Conservation (phyloP, 2,888 invertebrate species). For the Caradrina kadenii region DNA sequence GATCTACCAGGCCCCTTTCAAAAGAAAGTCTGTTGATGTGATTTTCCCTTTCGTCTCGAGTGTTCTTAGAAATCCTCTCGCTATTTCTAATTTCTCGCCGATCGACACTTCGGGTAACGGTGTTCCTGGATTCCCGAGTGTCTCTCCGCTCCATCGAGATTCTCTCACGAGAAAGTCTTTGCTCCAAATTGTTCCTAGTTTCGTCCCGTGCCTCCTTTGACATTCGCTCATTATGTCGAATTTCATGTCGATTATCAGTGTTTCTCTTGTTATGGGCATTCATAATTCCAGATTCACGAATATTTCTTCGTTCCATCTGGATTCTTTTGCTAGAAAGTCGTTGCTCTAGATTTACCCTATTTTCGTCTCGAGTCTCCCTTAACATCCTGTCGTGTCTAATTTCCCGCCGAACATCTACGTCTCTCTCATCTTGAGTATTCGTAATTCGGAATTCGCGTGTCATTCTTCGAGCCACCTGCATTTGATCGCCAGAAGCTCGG, state of each 20-base stretch:
- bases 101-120: not conserved
- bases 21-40: constrained; percentile 3
- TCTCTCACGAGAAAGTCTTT: constrained; percentile 18
- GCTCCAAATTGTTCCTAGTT: constrained; percentile 21
- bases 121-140: constrained; percentile 27
- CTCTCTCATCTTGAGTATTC: constrained; percentile 10
- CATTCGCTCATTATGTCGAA: not conserved
- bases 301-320: constrained; percentile 18
- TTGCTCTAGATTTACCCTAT: constrained; percentile 15
- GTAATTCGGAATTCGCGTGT: constrained; percentile 30
- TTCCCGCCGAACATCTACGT: constrained; percentile 14
- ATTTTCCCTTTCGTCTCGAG: constrained; percentile 20
- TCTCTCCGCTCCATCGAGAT: constrained; percentile 13
- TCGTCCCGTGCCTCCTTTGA: constrained; percentile 1
- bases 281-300: constrained; percentile 29
- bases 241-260: not conserved
- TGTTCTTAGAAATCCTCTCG: constrained; percentile 14
- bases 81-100: not conserved
- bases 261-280: not conserved
- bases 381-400: constrained; percentile 14
- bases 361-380: constrained; percentile 6
- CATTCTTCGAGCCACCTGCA: constrained; percentile 25
- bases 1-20: not conserved
- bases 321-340: constrained; percentile 19
- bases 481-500: constrained; percentile 29